Evolutionary conservation across 2,888 invertebrate species (phyloP), one percentile per base, ranked within the genome.

Genomic region (Lepidonotus clava): DNA sequence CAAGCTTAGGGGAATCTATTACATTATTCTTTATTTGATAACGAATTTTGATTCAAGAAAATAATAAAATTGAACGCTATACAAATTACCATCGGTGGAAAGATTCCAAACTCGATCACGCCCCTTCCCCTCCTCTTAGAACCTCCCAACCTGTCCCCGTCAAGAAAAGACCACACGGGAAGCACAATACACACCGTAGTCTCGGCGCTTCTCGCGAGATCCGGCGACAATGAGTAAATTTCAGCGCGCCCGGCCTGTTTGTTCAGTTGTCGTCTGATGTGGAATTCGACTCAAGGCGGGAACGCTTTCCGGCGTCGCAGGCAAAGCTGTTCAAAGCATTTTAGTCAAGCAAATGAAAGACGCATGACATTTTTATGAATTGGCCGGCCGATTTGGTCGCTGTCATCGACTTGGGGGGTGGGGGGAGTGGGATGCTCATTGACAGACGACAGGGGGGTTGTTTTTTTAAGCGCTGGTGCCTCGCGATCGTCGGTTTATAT

Each of bases 351-450:
- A 71, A 71, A 71, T 71, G 71, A 71, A 71, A 71, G 71, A 38
- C 71, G 71, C 71, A 71, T 71, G 71, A 71, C 71, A 71, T 71
- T 71, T 71, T 71, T 71, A 71, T 71, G 71, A 71, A 71, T 71
- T 34, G 71, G 36, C 71, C 28, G 71, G 14, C 71, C 71, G 71
- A 71, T 71, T n/a, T 34, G 36, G 5, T 5, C 36, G 71, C 71
- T 21, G 71, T 71, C 71, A 71, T 71, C 38, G 71, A 71, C 38
- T 34, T 18, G 71, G 36, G 18, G 4, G 8, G 71, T 24, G 56
- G 14, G 14, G 5, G 21, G 11, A 8, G 24, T 34, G 38, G 18
- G 71, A 5, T 34, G 71, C 11, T 24, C 71, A 71, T 71, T 71
- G 71, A 71, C 71, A 34, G 71, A 34, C 8, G 32, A 38, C 38